phyloP scores from a whole-genome alignment of 1,140 invertebrate species.

The Lepidurus arcticus region DNA sequence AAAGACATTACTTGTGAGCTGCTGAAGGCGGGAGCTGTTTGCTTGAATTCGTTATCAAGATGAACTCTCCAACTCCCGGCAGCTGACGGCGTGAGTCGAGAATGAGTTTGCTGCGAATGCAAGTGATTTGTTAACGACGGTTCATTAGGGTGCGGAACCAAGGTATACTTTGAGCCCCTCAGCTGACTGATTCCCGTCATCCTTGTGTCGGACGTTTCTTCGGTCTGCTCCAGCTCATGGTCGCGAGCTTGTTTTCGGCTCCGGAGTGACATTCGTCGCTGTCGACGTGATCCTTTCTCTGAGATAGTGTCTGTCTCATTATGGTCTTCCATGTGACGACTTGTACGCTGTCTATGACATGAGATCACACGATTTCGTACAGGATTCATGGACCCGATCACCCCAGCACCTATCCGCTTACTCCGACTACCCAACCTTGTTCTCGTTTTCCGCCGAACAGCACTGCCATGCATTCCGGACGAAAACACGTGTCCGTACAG shows the following conservation, averaged over 20 bases:
- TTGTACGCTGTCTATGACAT: conserved; percentile 13
- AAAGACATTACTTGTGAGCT: background rate
- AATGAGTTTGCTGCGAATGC: background rate
- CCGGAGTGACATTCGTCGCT: conserved; percentile 11
- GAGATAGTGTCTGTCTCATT: conserved; percentile 12
- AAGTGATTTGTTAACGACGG: background rate
- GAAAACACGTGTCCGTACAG: background rate
- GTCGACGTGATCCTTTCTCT: background rate
- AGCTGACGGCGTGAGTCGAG: background rate
- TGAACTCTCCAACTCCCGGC: background rate
- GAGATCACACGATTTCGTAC: background rate
- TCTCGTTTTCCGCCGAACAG: background rate
- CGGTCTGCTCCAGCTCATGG: background rate
- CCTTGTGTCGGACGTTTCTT: background rate
- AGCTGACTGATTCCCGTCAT: background rate
- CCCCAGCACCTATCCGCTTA: background rate
- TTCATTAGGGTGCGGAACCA: background rate
- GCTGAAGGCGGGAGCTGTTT: background rate
- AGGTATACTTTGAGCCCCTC: background rate
- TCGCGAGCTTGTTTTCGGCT: conserved; percentile 6
- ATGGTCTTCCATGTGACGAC: background rate
- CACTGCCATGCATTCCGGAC: background rate
- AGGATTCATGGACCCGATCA: background rate
- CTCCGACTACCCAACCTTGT: background rate
- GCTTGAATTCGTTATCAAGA: background rate